Conservation (phyloP, 2,888 invertebrate genomes). For the Cryptops parisi region DNA sequence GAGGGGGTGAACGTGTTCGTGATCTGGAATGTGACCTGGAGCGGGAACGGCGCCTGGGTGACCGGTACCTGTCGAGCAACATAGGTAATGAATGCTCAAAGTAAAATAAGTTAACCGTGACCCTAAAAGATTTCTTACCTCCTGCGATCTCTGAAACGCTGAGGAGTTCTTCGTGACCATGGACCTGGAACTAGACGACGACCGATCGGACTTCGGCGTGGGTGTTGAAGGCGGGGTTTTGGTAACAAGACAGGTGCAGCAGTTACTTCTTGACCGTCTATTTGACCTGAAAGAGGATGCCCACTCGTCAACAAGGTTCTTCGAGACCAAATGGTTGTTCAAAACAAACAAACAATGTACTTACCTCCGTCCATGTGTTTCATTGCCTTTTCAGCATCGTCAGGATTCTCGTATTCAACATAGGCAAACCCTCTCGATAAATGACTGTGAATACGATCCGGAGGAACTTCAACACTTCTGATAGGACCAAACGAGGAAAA, state of each 20-base stretch:
- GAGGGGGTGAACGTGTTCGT: slow-evolving; percentile 23
- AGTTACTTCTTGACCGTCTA: slow-evolving; percentile 90
- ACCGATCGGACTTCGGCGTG: slow-evolving; percentile 29
- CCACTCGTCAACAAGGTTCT: too few relatives aligned
- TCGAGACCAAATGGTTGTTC: too few relatives aligned
- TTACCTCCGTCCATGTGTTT: slow-evolving; percentile 97
- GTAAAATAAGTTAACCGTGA: neutral
- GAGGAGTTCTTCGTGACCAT: slow-evolving; percentile 14
- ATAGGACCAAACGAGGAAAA: slow-evolving; percentile 77
- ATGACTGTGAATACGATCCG: slow-evolving; percentile 73
- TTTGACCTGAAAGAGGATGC: slow-evolving; percentile 47
- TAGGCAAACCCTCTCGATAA: slow-evolving; percentile 88
- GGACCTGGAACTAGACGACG: slow-evolving; percentile 23
- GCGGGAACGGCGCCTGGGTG: slow-evolving; percentile 20
- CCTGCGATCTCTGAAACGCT: slow-evolving; percentile 15
- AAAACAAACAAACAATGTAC: neutral
- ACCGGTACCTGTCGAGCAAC: slow-evolving; percentile 21
- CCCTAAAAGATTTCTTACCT: neutral
- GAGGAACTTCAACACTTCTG: slow-evolving; percentile 76
- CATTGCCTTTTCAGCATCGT: slow-evolving; percentile 96
- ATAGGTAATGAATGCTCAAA: slow-evolving; percentile 9
- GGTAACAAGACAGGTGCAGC: slow-evolving; percentile 77
- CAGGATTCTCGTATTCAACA: slow-evolving; percentile 82
- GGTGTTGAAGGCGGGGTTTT: slow-evolving; percentile 26
- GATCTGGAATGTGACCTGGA: slow-evolving; percentile 26